Percentiles rank a stretch among this genome's conserved stretches.
Evolutionary conservation across 1,140 invertebrate species (phyloP).

Genomic region (Lineus longissimus): DNA sequence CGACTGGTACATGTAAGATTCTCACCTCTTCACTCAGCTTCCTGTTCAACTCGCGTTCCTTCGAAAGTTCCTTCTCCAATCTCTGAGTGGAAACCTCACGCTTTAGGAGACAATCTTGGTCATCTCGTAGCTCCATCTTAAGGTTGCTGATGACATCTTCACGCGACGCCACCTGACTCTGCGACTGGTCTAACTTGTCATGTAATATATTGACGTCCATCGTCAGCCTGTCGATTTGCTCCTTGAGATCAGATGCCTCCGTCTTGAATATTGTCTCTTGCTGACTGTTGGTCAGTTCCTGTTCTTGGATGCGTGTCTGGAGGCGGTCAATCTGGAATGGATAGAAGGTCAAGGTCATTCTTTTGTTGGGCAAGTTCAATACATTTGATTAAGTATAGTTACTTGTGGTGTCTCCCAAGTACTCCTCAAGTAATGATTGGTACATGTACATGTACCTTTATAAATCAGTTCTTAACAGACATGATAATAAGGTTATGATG

Average conservation of each 20-base stretch:
- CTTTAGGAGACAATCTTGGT: slow-evolving; percentile 25
- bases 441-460: too few species aligned
- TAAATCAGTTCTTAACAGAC: too few species aligned
- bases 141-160: slow-evolving; percentile 41
- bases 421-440: too few species aligned
- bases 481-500: too few species aligned
- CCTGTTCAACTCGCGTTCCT: slow-evolving; percentile 33
- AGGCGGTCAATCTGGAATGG: slow-evolving; percentile 39
- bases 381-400: too few species aligned
- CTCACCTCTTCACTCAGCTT: slow-evolving; percentile 37
- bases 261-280: slow-evolving; percentile 41
- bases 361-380: too few species aligned
- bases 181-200: slow-evolving; percentile 41
- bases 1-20: not conserved
- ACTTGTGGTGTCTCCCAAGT: too few species aligned
- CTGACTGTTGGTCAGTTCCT: slow-evolving; percentile 36
- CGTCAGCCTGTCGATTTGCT: slow-evolving; percentile 37
- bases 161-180: slow-evolving; percentile 39
- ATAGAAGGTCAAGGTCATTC: slow-evolving; percentile 4
- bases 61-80: slow-evolving; percentile 33
- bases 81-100: slow-evolving; percentile 35
- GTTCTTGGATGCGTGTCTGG: slow-evolving; percentile 42
- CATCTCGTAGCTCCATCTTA: slow-evolving; percentile 29
- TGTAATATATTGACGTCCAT: slow-evolving; percentile 42
- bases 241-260: slow-evolving; percentile 40